Evolutionary conservation across 2,888 invertebrate genomes (phyloP).

Genomic region (Pseudanteris insignis): DNA sequence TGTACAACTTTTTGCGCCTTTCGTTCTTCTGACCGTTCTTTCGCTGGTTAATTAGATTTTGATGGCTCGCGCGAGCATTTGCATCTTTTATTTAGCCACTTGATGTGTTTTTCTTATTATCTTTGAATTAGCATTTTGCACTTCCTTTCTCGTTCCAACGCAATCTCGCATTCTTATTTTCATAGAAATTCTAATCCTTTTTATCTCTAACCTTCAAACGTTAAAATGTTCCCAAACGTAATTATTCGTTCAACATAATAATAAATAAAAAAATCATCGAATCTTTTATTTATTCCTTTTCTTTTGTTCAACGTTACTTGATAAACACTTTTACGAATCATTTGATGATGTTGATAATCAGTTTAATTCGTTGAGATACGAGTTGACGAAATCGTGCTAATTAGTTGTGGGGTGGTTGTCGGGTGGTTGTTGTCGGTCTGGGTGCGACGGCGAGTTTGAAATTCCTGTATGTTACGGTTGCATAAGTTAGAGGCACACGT

Average conservation of each 20-base stretch:
- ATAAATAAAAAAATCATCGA: too few species aligned
- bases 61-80: slow-evolving; percentile 63
- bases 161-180: slow-evolving; percentile 3
- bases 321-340: too few species aligned
- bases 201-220: too few species aligned
- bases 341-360: too few species aligned
- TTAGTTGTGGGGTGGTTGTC: too few species aligned
- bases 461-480: slow-evolving; percentile 55
- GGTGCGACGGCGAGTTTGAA: slow-evolving; percentile 51
- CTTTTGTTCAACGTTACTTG: too few species aligned
- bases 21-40: slow-evolving; percentile 54
- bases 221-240: too few species aligned
- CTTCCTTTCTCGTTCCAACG: slow-evolving; percentile 13
- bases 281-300: too few species aligned
- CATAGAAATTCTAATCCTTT: background rate
- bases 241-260: too few species aligned
- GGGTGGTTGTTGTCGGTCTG: slow-evolving; percentile 42
- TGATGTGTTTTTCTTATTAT: slow-evolving; percentile 39
- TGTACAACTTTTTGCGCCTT: slow-evolving; percentile 51
- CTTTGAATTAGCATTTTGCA: slow-evolving; percentile 36
- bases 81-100: slow-evolving; percentile 60
- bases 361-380: too few species aligned
- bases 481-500: slow-evolving; percentile 45
- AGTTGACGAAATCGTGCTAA: too few species aligned
- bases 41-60: slow-evolving; percentile 65